Percentiles rank a stretch among this genome's conserved stretches.
These are phyloP conservation scores for Lagocephalus sceleratus DNA, from an alignment of 2,797 vertebrate species.

Conservation along the genomic window DNA sequence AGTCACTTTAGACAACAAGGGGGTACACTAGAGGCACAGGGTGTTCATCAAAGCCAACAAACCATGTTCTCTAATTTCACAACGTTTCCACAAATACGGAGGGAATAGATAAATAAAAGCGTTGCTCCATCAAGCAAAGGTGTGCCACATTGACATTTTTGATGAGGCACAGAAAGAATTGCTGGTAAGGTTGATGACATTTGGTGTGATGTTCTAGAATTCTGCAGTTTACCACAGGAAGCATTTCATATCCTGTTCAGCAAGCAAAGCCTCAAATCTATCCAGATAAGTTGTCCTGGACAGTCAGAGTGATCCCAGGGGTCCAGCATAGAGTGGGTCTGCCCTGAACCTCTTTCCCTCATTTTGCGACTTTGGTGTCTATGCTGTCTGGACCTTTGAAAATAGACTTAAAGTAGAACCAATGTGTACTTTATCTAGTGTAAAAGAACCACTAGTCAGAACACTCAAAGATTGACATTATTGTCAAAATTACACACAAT, in stretches of 20 bases:
- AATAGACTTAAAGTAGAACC: no score
- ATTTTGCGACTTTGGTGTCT: constrained; percentile 13
- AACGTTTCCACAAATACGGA: no score
- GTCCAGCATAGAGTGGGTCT: constrained; percentile 25
- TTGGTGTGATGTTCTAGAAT: constrained; percentile 10
- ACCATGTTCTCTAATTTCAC: no score
- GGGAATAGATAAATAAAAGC: no score
- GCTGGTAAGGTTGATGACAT: not conserved
- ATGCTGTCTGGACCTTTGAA: constrained; percentile 4
- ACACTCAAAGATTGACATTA: constrained; percentile 1
- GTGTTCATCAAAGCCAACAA: no score
- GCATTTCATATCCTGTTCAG: constrained; percentile 69
- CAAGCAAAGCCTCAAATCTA: constrained; percentile 59
- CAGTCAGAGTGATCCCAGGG: constrained; percentile 29
- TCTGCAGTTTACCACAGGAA: constrained; percentile 62
- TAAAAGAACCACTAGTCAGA: no score
- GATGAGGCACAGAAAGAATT: not conserved
- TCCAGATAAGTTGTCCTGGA: constrained; percentile 55
- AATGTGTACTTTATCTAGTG: no score
- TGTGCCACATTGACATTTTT: not conserved
- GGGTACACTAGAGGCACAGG: no score
- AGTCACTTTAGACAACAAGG: no score
- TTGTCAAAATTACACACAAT: not conserved
- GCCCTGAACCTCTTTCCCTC: constrained; percentile 45
- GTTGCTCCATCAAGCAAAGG: not conserved